These are phyloP conservation scores for Leptodirus hochenwartii DNA, from an alignment of 2,888 invertebrate genomes.

Conservation along the genomic window DNA sequence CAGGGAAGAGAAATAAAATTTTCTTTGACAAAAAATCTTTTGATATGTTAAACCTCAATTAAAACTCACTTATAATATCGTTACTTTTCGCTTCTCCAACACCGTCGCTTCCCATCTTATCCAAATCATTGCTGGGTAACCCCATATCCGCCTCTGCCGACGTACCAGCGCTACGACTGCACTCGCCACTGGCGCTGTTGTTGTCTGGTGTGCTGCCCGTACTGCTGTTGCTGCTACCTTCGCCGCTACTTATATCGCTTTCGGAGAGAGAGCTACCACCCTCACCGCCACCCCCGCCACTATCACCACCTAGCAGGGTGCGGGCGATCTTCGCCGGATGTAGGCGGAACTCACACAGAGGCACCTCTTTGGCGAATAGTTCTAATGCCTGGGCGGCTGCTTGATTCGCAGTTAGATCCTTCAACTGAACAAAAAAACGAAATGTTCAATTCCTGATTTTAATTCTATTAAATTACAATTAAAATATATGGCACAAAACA, in stretches of 20 bases:
- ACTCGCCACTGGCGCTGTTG: not conserved
- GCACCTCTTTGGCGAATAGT: slow-evolving; percentile 68
- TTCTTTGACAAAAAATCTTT: no score
- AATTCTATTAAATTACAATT: no score
- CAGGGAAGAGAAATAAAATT: no score
- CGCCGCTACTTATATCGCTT: slow-evolving; percentile 1
- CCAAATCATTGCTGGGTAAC: slow-evolving; percentile 12
- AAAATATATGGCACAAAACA: no score
- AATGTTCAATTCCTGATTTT: not conserved
- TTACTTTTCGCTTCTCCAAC: no score
- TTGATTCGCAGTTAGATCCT: slow-evolving; percentile 66
- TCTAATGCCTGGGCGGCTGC: slow-evolving; percentile 81
- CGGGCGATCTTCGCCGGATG: slow-evolving; percentile 54
- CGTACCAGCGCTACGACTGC: not conserved
- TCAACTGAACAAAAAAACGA: slow-evolving; percentile 29
- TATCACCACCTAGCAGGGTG: slow-evolving; percentile 28
- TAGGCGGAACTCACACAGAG: slow-evolving; percentile 65
- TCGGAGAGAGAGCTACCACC: no score
- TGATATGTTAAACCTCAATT: no score
- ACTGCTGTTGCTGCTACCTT: slow-evolving; percentile 3
- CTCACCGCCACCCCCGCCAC: not conserved
- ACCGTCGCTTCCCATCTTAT: slow-evolving; percentile 3
- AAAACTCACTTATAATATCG: no score
- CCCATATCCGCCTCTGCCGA: no score
- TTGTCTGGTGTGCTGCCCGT: not conserved